Evolutionary conservation across 2,797 vertebrate species (phyloP).

Genomic region (Galaxias olidus): DNA sequence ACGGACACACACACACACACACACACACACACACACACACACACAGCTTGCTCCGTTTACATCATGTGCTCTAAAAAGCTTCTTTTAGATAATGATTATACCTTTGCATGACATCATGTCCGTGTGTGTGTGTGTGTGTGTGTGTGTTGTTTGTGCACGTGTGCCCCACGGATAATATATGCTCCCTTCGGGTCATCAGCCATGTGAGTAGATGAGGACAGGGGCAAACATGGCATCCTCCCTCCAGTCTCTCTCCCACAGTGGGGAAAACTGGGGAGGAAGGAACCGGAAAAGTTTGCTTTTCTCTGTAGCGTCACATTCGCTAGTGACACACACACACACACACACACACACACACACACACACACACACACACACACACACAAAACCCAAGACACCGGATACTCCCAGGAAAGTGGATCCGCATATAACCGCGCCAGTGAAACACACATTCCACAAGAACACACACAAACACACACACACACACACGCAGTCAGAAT

Average conservation of each 20-base stretch:
- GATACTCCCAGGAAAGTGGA: conserved; percentile 65
- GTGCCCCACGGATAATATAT: conserved; percentile 25
- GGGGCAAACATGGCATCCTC: conserved; percentile 13
- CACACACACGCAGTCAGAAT: neutral
- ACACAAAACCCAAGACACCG: conserved; percentile 28
- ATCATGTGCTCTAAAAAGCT: neutral
- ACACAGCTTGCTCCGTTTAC: neutral
- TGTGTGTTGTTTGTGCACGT: neutral
- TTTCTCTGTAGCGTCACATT: conserved; percentile 38
- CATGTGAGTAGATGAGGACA: conserved; percentile 40
- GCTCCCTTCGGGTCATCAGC: conserved; percentile 14
- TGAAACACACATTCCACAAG: conserved; percentile 51
- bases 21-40: conserved; percentile 1
- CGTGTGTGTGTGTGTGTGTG: neutral
- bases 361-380: conserved; percentile 26
- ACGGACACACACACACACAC: neutral
- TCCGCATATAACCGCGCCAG: conserved; percentile 56
- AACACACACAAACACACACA: conserved; percentile 6
- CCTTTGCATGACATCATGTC: neutral
- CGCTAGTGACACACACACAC: conserved; percentile 14
- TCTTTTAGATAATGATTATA: neutral
- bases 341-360: conserved; percentile 8
- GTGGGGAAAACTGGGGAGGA: conserved; percentile 38
- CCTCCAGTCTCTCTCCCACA: conserved; percentile 11
- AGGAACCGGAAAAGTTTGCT: conserved; percentile 59